Base-by-base conservation (phyloP, 2,113 vertebrate species). In the Alligator mississippiensis region DNA sequence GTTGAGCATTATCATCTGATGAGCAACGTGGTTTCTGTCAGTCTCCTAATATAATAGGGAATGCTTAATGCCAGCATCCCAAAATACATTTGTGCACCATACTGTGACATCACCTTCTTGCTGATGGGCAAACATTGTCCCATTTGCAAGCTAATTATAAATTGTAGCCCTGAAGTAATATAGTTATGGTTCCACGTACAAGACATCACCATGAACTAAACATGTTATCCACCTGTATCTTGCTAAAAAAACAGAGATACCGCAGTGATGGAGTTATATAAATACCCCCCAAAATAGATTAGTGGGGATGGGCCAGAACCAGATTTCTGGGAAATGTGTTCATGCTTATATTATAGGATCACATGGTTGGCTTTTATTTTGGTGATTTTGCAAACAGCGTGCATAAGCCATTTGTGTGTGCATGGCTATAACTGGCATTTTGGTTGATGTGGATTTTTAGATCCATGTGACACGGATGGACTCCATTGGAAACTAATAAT, bases 241-340 rank as follows among this genome's bases (percentile, higher is more conserved):
- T n/a, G 75, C 11, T n/a, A 57, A 25, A 58, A 54, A 47, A 19
- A 22, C 15, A 28, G 5, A 58, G 54, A 19, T 30, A 13, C 30
- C 30, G n/a, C 27, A 21, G 27, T 12, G 76, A 28, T n/a, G 76
- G 16, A 6, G 11, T 11, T n/a, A 59, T 19, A n/a, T 27, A 17
- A 59, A 22, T 12, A 21, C 25, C 25, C 47, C 47, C 47, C 11
- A 21, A 57, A n/a, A 18, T n/a, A 28, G 61, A 10, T 3, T 74
- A 1, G 10, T 9, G 12, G 84, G 83, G 77, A 61, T 1, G 2
- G 66, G 38, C 64, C 8, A 9, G 34, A 30, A 47, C 22, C 7
- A 3, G 11, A n/a, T 8, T 30, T 19, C n/a, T 8, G 30, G 6
- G 54, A 28, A 66, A 61, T 1, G 15, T 74, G 1, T 0, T 0